Evolutionary conservation across 2,113 vertebrate species (phyloP), one percentile per base, ranked within the genome.

Genomic region (Microtus ochrogaster): DNA sequence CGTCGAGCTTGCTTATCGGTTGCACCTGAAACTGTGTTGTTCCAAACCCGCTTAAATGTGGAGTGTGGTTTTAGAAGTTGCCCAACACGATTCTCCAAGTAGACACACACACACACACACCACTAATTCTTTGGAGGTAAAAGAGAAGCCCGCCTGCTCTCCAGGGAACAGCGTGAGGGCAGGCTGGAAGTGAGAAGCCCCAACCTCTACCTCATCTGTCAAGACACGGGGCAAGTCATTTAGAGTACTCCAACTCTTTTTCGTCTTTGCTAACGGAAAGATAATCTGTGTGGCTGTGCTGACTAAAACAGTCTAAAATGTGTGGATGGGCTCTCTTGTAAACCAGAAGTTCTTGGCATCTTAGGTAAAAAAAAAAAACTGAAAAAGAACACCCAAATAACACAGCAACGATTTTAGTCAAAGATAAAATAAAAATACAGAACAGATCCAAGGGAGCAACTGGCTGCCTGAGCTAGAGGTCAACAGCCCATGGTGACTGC

Each of bases 21-120:
- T 72, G 33, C 36, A n/a, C 28, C 28, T 30, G 14, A 85, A 93
- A 66, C 81, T 87, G 66, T 41, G 87, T 90, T 36, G 72, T n/a
- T 36, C 19, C 10, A 85, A 95, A 65, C 44, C 7, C 33, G 70
- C 55, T 89, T 95, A 52, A 58, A 44, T 58, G 49, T n/a, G 81
- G 17, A 14, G 65, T 90, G 6, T 95, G 33, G 13, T 79, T 66
- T 95, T 94, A 61, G 81, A 89, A 79, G 9, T 66, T 91, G 79
- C 47, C 39, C 63, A 93, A 58, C 5, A 88, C 13, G 76, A 7
- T 39, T 81, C 49, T 94, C 58, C 68, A 84, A 47, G 12, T 13
- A 87, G 76, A n/a, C 13, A 66, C 33, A 6, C 81, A 16, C 79
- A 61, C 3, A 33, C 21, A 52, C 49, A 52, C 49, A 52, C 36